Evolutionary conservation across 2,797 vertebrate species (phyloP).

Genomic region (Eidolon dupreanum): DNA sequence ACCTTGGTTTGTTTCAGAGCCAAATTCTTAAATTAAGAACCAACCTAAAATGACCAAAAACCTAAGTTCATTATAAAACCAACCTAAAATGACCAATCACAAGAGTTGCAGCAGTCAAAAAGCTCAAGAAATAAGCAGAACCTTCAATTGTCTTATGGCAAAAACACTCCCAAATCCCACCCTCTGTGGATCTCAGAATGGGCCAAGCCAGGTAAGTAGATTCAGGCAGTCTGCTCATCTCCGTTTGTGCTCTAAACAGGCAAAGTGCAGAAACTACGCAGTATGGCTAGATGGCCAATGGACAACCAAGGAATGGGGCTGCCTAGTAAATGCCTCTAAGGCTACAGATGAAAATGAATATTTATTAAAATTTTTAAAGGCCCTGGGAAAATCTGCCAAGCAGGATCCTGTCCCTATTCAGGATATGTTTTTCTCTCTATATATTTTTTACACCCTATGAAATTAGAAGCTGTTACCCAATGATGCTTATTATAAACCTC

Average conservation of each 20-base stretch:
- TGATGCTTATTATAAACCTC: background rate
- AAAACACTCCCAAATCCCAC: background rate
- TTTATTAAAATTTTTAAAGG: background rate
- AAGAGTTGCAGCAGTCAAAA: background rate
- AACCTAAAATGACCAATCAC: background rate
- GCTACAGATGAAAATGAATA: background rate
- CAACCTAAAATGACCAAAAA: background rate
- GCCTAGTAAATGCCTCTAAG: background rate
- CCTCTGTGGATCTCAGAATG: background rate
- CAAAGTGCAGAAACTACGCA: background rate
- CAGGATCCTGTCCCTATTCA: background rate
- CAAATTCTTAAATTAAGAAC: constrained; percentile 23
- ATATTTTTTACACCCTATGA: background rate
- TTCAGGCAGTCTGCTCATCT: background rate
- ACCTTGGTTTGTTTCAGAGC: background rate
- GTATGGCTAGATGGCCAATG: background rate
- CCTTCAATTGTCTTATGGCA: background rate
- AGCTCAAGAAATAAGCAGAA: background rate
- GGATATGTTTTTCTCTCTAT: background rate
- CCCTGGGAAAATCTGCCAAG: background rate
- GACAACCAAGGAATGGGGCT: background rate
- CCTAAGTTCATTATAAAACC: background rate
- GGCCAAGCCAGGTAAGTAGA: background rate
- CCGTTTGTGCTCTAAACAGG: background rate
- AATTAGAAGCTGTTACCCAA: constrained; percentile 15